A percentile compares a stretch with the other conserved stretches of the same genome.
phyloP scores from a whole-genome alignment of 2,888 invertebrate species.

The Helicoverpa assulta region DNA sequence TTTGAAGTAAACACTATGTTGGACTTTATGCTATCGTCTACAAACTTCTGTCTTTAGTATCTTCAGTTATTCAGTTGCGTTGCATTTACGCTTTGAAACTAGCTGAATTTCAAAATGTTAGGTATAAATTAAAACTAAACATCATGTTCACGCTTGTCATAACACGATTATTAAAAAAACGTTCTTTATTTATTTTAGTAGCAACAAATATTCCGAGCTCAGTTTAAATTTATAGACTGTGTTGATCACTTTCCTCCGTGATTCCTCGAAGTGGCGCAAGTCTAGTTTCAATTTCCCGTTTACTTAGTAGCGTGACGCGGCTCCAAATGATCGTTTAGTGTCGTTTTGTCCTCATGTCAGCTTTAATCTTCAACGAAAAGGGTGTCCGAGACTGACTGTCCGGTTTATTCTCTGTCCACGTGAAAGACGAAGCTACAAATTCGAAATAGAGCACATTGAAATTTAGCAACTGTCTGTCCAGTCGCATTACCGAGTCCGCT shows the following conservation, averaged over 20 bases:
- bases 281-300: conserved; percentile 53
- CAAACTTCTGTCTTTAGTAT: conserved; percentile 12
- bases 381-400: conserved; percentile 65
- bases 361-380: conserved; percentile 61
- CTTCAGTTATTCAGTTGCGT: not conserved
- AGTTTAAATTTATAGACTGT: conserved; percentile 29
- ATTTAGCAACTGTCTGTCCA: conserved; percentile 89
- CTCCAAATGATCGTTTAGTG: conserved; percentile 48
- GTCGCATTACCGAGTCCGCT: conserved; percentile 83
- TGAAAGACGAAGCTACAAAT: conserved; percentile 81
- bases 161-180: conserved; percentile 38
- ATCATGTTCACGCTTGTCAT: conserved; percentile 36
- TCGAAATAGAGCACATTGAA: conserved; percentile 88
- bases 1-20: conserved; percentile 32
- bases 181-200: conserved; percentile 40
- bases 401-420: conserved; percentile 76
- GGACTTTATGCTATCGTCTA: conserved; percentile 17
- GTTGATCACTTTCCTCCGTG: conserved; percentile 14
- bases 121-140: conserved; percentile 44
- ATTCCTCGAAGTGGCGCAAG: conserved; percentile 32
- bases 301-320: conserved; percentile 34
- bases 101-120: conserved; percentile 15
- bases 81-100: conserved; percentile 2
- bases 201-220: conserved; percentile 21
- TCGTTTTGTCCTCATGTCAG: conserved; percentile 52